Conservation (phyloP, 2,888 invertebrate species). For the Uloborus plumipes region DNA sequence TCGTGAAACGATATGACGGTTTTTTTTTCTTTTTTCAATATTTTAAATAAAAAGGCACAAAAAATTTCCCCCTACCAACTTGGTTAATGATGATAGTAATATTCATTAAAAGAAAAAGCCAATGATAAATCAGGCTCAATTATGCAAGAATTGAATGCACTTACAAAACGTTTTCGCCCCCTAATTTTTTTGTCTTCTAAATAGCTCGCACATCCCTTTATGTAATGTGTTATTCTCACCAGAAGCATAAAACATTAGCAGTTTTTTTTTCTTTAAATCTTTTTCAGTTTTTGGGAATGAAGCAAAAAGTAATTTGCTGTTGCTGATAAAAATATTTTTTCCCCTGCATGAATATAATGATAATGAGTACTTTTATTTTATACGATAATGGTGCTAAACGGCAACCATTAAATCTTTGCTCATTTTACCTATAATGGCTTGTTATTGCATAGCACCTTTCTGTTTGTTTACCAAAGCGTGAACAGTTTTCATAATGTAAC, state of each 20-base stretch:
- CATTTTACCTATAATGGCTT: constrained; percentile 56
- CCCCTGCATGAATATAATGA: constrained; percentile 36
- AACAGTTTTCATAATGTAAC: constrained; percentile 28
- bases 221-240: constrained; percentile 46
- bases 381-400: constrained; percentile 42
- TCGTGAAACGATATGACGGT: not conserved
- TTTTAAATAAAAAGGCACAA: constrained; percentile 3
- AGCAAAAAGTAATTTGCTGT: constrained; percentile 56
- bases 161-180: constrained; percentile 53
- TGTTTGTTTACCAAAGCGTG: constrained; percentile 50
- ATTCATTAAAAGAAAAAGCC: constrained; percentile 44
- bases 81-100: constrained; percentile 60
- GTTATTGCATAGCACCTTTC: constrained; percentile 46
- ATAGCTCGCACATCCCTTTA: not conserved
- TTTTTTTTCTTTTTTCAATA: not conserved
- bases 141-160: constrained; percentile 57
- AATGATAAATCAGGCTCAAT: constrained; percentile 60
- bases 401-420: constrained; percentile 27
- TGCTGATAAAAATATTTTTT: constrained; percentile 41
- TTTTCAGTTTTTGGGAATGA: constrained; percentile 36
- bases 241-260: constrained; percentile 49
- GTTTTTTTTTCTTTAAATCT: constrained; percentile 17
- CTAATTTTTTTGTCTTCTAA: constrained; percentile 8
- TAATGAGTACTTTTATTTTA: constrained; percentile 58
- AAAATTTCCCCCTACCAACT: constrained; percentile 5